Percentiles rank a stretch among this genome's conserved stretches.
Conservation (phyloP, 2,888 invertebrate genomes). For the Chironomus tentans region DNA sequence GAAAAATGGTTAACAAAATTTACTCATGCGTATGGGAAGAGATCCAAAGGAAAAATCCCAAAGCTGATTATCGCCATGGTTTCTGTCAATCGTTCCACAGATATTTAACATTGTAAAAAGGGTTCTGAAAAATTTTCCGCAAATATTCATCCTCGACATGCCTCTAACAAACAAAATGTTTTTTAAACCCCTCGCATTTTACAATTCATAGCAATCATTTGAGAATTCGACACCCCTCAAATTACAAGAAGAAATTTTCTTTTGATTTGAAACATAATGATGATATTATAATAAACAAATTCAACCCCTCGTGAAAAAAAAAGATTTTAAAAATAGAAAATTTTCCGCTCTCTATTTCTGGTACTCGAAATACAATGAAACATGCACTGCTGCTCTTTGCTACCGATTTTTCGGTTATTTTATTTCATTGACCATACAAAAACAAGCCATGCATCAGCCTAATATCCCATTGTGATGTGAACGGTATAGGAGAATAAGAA, state of each 20-base stretch:
- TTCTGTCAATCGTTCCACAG: not conserved
- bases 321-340: too few relatives aligned
- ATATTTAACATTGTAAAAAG: conserved; percentile 9
- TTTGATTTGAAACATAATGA: conserved; percentile 26
- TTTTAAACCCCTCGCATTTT: not conserved
- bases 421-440: conserved; percentile 15
- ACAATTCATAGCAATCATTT: not conserved
- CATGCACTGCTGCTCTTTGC: too few relatives aligned
- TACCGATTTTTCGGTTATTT: not conserved
- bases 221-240: conserved; percentile 24
- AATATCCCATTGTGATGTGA: conserved; percentile 22
- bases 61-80: conserved; percentile 26
- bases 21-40: too few relatives aligned
- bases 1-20: not conserved
- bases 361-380: conserved; percentile 4
- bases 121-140: not conserved
- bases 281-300: conserved; percentile 26
- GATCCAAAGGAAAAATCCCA: not conserved
- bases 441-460: conserved; percentile 6
- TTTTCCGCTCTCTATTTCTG: not conserved
- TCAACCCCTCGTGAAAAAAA: conserved; percentile 5
- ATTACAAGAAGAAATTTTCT: conserved; percentile 3
- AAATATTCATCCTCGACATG: not conserved
- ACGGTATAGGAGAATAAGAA: not conserved
- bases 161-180: not conserved